Evolutionary conservation across 1,140 invertebrate genomes (phyloP), one percentile per base, ranked within the genome.

Genomic region (Eurytemora carolleeae): DNA sequence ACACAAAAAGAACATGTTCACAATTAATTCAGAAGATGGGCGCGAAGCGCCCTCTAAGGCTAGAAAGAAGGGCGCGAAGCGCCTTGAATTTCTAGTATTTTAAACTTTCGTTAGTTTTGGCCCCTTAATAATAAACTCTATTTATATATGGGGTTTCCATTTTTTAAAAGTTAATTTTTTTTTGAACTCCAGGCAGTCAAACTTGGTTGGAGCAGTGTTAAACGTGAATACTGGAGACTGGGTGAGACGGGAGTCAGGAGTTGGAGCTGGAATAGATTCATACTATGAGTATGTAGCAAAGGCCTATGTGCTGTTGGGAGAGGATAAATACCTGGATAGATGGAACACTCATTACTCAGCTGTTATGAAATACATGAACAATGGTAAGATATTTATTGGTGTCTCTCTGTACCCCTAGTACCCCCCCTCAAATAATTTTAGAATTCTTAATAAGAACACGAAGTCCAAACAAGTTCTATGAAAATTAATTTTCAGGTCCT

Each of bases 271-370:
- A 12, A 97, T 97, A 66, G 94, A 98, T 73, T 96, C 91, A 0
- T 98, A 98, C 72, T 98, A 97, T 72, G 94, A 98, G 73, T 98
- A 98, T 73, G 87, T 90, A 66, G 78, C 98, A 18, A 98, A 98
- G 73, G 91, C 91, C 1, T 82, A 82, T 64, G 76, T 82, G 61
- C 67, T 82, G 22, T 68, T 81, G 17, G 92, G 73, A 70, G 94
- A 81, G 78, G 90, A 82, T 69, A 84, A 84, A 65, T 97, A 96
- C 75, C 74, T 61, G 64, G 15, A 20, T 53, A 31, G 57, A 22
- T 64, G 64, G 59, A 66, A 68, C 17, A 70, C 80, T 70, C 94
- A 98, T 75, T 98, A 98, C 74, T 82, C 84, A 66, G 91, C 92
- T n/a, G 82, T 98, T 53, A 97, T 96, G 91, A 94, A 95, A 70